phyloP scores from a whole-genome alignment of 2,797 vertebrate species.

The Huso huso region DNA sequence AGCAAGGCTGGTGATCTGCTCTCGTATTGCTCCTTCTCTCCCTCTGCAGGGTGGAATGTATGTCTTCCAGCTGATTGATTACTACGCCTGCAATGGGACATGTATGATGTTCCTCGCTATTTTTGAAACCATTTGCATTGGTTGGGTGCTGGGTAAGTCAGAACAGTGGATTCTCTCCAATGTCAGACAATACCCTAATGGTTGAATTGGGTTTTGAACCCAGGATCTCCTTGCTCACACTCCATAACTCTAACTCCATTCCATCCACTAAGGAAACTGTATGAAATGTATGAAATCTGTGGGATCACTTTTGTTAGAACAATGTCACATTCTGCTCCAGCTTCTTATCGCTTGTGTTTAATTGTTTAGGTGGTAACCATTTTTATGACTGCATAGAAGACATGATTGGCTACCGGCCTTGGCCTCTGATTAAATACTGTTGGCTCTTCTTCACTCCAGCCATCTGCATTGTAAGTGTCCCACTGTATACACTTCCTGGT shows the following conservation, averaged over 20 bases:
- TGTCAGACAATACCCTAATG: no score
- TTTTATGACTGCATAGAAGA: conserved; percentile 74
- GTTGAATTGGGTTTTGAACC: no score
- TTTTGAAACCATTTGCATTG: conserved; percentile 57
- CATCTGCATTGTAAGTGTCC: conserved; percentile 62
- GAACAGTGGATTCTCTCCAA: no score
- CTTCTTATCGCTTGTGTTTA: no score
- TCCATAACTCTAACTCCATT: no score
- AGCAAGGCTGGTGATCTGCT: no score
- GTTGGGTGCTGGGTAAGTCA: conserved; percentile 64
- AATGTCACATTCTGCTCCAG: no score
- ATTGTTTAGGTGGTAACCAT: conserved; percentile 63
- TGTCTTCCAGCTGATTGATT: conserved; percentile 67
- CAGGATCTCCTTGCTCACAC: no score
- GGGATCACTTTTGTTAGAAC: no score
- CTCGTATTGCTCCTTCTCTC: no score
- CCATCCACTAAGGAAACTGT: no score
- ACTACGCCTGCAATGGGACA: conserved; percentile 56
- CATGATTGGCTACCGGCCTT: conserved; percentile 77
- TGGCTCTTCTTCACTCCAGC: conserved; percentile 71
- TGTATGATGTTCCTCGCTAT: conserved; percentile 58
- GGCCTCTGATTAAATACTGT: conserved; percentile 70
- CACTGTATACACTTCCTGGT: neutral
- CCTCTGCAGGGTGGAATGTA: conserved; percentile 63
- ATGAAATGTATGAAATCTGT: no score